Evolutionary conservation across 2,113 vertebrate genomes (phyloP).

Genomic region (Petrocephalus zakoni): DNA sequence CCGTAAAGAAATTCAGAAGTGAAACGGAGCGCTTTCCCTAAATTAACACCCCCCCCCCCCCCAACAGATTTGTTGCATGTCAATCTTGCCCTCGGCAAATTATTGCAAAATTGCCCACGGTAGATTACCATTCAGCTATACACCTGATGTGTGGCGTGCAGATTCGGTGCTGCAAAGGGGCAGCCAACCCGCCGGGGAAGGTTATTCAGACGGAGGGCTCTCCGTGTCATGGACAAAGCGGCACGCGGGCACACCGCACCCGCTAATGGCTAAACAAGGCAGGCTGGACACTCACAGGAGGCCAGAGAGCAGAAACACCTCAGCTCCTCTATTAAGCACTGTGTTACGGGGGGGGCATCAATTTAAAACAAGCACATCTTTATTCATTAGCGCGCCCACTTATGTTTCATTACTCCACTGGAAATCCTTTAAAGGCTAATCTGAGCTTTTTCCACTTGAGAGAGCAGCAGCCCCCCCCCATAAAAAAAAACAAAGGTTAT

Average conservation of each 20-base stretch:
- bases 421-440: slow-evolving; percentile 48
- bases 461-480: slow-evolving; percentile 21
- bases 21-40: slow-evolving; percentile 3
- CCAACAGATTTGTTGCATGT: neutral
- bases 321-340: neutral
- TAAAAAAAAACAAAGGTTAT: neutral
- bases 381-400: slow-evolving; percentile 50
- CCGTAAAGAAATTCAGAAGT: neutral
- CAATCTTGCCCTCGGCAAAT: slow-evolving; percentile 2
- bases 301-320: neutral
- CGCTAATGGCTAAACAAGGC: neutral
- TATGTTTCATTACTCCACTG: slow-evolving; percentile 55
- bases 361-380: slow-evolving; percentile 43
- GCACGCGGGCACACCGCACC: neutral
- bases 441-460: slow-evolving; percentile 20
- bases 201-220: neutral
- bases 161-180: neutral
- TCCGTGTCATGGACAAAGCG: neutral
- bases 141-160: neutral
- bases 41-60: neutral
- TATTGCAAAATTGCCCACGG: neutral
- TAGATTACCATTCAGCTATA: neutral
- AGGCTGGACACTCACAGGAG: neutral
- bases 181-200: neutral
- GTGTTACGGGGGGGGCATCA: neutral